Evolutionary conservation across 2,797 vertebrate species (phyloP).

Genomic region (Gymnothorax javanicus): DNA sequence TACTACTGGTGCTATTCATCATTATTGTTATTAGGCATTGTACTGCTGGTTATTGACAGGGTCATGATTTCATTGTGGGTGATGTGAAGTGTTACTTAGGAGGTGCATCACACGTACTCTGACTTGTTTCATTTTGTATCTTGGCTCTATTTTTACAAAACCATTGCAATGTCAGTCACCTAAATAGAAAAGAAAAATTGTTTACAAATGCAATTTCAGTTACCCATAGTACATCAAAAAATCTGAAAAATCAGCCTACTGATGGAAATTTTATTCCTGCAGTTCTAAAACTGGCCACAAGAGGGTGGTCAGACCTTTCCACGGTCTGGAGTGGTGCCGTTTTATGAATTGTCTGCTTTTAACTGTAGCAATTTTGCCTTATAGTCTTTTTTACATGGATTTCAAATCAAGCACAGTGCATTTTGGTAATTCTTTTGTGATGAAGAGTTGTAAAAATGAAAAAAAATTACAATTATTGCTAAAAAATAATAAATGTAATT

Average conservation of each 20-base stretch:
- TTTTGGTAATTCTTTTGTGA: background rate
- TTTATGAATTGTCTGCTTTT: background rate
- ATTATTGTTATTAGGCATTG: background rate
- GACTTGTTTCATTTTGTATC: background rate
- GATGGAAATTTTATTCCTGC: background rate
- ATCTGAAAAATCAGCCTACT: background rate
- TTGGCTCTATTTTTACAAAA: background rate
- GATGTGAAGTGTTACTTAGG: too few relatives aligned
- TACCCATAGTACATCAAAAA: background rate
- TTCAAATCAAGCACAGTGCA: background rate
- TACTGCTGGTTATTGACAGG: background rate
- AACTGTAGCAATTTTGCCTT: background rate
- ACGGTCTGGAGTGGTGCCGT: background rate
- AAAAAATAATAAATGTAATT: background rate
- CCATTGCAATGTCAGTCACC: background rate
- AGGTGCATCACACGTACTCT: background rate
- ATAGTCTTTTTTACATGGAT: background rate
- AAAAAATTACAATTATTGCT: background rate
- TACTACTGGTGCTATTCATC: background rate
- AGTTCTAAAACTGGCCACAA: conserved; percentile 16
- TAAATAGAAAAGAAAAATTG: background rate
- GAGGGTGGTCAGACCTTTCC: conserved; percentile 10
- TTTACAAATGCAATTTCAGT: background rate
- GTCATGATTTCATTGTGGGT: background rate
- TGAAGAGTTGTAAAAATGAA: background rate